phyloP scores from a whole-genome alignment of 2,888 invertebrate species.

The Coleophora flavipennella region DNA sequence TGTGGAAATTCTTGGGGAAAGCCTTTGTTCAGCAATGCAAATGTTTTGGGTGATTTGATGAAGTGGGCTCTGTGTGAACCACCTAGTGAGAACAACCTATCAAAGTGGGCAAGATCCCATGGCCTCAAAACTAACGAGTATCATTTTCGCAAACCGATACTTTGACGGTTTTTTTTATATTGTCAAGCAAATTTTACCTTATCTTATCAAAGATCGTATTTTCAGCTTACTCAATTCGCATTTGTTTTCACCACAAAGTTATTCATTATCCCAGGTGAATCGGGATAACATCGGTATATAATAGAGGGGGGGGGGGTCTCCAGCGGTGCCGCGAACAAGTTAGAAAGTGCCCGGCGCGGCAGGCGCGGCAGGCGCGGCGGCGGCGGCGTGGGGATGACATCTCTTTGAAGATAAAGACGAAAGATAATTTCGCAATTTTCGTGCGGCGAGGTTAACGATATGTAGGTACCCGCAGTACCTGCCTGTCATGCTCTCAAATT shows the following conservation, averaged over 20 bases:
- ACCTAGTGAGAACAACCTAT: too few species aligned
- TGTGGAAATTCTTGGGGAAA: too few species aligned
- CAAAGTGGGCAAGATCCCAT: too few species aligned
- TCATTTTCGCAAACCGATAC: too few species aligned
- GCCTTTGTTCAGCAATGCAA: too few species aligned
- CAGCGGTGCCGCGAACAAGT: constrained; percentile 56
- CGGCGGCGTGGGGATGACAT: constrained; percentile 63
- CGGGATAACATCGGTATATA: constrained; percentile 50
- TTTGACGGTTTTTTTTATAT: too few species aligned
- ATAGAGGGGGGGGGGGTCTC: constrained; percentile 47
- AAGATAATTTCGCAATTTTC: constrained; percentile 70
- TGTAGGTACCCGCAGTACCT: constrained; percentile 32
- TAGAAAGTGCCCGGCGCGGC: constrained; percentile 64
- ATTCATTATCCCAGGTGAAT: constrained; percentile 42
- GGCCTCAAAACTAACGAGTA: too few species aligned
- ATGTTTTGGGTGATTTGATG: too few species aligned
- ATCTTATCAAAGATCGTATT: too few species aligned
- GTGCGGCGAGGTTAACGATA: constrained; percentile 50
- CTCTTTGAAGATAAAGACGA: constrained; percentile 70
- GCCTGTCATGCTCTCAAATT: constrained; percentile 56
- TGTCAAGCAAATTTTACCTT: too few species aligned
- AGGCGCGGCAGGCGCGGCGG: too few species aligned
- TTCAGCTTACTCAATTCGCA: neutral
- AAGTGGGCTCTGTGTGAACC: too few species aligned
- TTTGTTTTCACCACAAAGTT: constrained; percentile 13